Percentiles rank a stretch among this genome's conserved stretches.
These are phyloP conservation scores for Phrynocephalus guinanensis DNA, from an alignment of 2,797 vertebrate species.

Conservation along the genomic window DNA sequence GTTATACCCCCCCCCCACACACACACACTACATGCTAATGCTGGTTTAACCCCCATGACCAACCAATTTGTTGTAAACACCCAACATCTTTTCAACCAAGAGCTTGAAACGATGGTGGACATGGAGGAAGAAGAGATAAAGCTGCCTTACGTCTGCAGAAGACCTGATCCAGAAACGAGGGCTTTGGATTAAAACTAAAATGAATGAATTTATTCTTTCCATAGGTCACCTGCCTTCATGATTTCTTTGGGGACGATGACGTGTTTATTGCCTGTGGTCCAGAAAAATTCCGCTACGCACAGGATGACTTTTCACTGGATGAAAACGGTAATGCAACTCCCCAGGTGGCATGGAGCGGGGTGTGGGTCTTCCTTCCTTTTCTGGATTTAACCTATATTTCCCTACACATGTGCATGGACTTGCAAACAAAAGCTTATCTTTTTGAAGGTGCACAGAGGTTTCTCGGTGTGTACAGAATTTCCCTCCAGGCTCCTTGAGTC, in stretches of 20 bases:
- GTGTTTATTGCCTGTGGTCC: conserved; percentile 98
- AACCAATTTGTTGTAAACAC: background rate
- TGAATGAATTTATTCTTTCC: conserved; percentile 67
- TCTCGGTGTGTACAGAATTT: background rate
- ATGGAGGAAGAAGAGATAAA: background rate
- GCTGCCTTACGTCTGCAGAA: conserved; percentile 14
- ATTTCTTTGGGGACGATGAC: conserved; percentile 98
- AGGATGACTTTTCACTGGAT: conserved; percentile 98
- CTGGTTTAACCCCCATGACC: background rate
- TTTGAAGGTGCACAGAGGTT: too few species aligned
- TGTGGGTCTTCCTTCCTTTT: background rate
- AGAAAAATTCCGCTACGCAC: conserved; percentile 98
- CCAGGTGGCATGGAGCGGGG: background rate
- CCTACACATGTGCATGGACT: background rate
- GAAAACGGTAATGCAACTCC: conserved; percentile 87
- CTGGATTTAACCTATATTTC: conserved; percentile 18
- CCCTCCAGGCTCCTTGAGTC: background rate
- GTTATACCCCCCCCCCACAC: background rate
- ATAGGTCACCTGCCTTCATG: conserved; percentile 96
- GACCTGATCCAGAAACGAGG: conserved; percentile 12
- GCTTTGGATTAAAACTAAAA: conserved; percentile 45
- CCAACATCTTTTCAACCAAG: background rate
- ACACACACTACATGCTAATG: background rate
- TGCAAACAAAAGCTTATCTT: background rate
- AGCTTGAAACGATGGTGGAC: fast-evolving